Evolutionary conservation across 2,888 invertebrate genomes (phyloP).

Genomic region (Congeria kusceri): DNA sequence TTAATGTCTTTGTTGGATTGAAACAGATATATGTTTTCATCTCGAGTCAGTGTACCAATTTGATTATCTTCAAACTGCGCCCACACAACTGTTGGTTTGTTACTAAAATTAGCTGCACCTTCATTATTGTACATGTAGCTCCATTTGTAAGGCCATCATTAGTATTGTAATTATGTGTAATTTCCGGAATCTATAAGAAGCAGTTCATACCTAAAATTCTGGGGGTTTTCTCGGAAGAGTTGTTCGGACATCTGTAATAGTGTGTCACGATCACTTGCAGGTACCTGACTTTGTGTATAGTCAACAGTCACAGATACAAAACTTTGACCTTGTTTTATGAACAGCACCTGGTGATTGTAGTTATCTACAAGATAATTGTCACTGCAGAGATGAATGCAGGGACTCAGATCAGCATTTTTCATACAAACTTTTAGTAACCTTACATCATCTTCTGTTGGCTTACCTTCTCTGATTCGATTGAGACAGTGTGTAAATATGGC

Average conservation of each 20-base stretch:
- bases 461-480: slow-evolving; percentile 25
- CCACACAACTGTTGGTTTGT: slow-evolving; percentile 19
- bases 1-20: background rate
- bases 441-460: slow-evolving; percentile 21
- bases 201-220: slow-evolving; percentile 8
- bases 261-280: slow-evolving; percentile 1
- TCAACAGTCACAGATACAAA: slow-evolving; percentile 10
- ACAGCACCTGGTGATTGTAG: background rate
- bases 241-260: slow-evolving; percentile 3
- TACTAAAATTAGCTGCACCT: slow-evolving; percentile 16
- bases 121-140: slow-evolving; percentile 10
- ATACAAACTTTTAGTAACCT: background rate
- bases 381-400: slow-evolving; percentile 17
- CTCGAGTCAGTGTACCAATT: slow-evolving; percentile 4
- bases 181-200: slow-evolving; percentile 17
- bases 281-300: slow-evolving; percentile 6
- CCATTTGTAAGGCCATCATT: slow-evolving; percentile 39
- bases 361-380: slow-evolving; percentile 7
- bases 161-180: slow-evolving; percentile 22
- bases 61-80: slow-evolving; percentile 10
- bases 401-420: slow-evolving; percentile 8
- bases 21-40: slow-evolving; percentile 7
- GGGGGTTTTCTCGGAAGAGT: slow-evolving; percentile 11
- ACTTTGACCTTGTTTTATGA: slow-evolving; percentile 6
- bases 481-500: slow-evolving; percentile 14